Conservation (phyloP, 2,113 vertebrate species). For the Myotis davidii region DNA sequence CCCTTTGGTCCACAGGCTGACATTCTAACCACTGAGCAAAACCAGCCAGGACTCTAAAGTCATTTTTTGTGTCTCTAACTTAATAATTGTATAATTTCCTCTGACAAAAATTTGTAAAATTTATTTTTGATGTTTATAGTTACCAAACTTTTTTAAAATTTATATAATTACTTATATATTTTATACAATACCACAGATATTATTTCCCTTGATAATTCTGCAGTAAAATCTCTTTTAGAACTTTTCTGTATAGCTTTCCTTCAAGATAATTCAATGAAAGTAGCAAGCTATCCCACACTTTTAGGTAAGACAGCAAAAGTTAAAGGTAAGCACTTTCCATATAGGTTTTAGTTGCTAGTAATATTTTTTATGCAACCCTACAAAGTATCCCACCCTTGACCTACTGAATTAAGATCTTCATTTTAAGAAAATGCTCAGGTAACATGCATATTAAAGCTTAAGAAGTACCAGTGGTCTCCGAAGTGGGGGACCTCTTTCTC, state of each 20-base stretch:
- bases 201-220: background rate
- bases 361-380: background rate
- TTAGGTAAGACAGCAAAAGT: background rate
- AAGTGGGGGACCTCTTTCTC: background rate
- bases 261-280: background rate
- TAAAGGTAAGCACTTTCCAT: background rate
- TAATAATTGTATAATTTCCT: background rate
- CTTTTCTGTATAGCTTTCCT: background rate
- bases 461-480: background rate
- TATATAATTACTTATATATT: background rate
- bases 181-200: background rate
- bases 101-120: background rate
- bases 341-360: background rate
- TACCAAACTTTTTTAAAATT: background rate
- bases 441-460: background rate
- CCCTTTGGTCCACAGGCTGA: no score
- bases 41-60: background rate
- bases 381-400: background rate
- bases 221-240: background rate
- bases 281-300: background rate
- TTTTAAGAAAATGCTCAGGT: background rate
- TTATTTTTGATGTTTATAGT: background rate
- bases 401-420: background rate
- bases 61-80: background rate
- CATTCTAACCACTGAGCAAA: no score